Evolutionary conservation across 2,888 invertebrate genomes (phyloP), one percentile per base, ranked within the genome.

Genomic region (Volucella bombylans): DNA sequence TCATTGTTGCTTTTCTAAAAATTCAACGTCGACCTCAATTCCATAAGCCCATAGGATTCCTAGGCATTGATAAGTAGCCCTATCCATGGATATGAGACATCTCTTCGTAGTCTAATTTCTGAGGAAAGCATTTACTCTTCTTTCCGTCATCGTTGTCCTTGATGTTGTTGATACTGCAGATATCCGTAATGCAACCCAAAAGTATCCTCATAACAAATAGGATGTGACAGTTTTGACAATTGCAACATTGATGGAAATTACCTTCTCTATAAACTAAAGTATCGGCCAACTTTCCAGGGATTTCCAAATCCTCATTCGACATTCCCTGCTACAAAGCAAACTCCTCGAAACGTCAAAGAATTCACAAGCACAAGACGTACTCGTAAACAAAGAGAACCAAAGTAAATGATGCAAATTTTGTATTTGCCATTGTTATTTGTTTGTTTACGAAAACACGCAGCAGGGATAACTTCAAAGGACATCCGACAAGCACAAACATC

Each of bases 391-490:
- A 69, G 57, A 31, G 65, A 71, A 61, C 45, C 76, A 72, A 82
- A 61, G 71, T 52, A 76, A 76, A 67, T 76, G 57, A 82, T 82
- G 82, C 82, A 78, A 82, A 82, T 77, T 69, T 54, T 50, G 15
- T 77, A 71, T 82, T 77, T 72, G 67, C 67, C 59, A 77, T 72
- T 71, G 72, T 77, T 82, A 67, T 77, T 82, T 78, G 77, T n/a
- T 77, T 77, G 50, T 77, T 82, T 68, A 77, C 61, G 55, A 64
- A 82, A 77, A 74, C 10, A 64, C 77, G 82, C 67, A 72, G 47
- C 67, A 77, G 67, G 61, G 82, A 82, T 69, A 76, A 76, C 81
- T 62, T 54, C 54, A 76, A 71, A 71, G 76, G 68, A 62, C 80
- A 74, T 55, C 55, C 64, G 59, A 57, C 69, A 52, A 54, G 59